Evolutionary conservation across 2,888 invertebrate genomes (phyloP).

Genomic region (Tuta absoluta): DNA sequence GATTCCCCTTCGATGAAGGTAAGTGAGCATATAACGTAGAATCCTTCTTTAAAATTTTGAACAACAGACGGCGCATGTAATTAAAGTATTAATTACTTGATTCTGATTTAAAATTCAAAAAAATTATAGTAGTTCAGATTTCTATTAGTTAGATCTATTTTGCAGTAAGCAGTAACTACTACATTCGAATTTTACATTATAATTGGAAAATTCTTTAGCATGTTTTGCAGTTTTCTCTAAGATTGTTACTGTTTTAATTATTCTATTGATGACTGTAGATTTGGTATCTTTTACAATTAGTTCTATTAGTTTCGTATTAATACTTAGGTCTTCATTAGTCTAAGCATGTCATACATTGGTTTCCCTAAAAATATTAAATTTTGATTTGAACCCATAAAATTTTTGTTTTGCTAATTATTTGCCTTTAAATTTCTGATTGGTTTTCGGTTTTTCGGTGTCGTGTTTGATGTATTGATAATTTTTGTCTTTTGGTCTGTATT

Average conservation of each 20-base stretch:
- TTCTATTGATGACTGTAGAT: slow-evolving; percentile 24
- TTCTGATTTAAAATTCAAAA: background rate
- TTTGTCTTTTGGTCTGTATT: slow-evolving; percentile 50
- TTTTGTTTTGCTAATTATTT: slow-evolving; percentile 18
- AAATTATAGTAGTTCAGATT: background rate
- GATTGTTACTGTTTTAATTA: slow-evolving; percentile 30
- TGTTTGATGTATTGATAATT: slow-evolving; percentile 10
- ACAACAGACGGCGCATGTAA: slow-evolving; percentile 9
- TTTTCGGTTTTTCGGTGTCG: slow-evolving; percentile 21
- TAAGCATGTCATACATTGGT: slow-evolving; percentile 27
- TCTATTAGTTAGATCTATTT: slow-evolving; percentile 13
- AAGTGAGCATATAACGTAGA: slow-evolving; percentile 39
- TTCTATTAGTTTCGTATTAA: slow-evolving; percentile 30
- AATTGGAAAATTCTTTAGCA: slow-evolving; percentile 38
- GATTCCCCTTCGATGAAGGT: slow-evolving; percentile 94
- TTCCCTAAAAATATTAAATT: background rate
- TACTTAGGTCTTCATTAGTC: slow-evolving; percentile 36
- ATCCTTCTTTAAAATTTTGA: background rate
- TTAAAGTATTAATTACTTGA: background rate
- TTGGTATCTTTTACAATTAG: background rate
- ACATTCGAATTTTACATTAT: slow-evolving; percentile 20
- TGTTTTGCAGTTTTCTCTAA: slow-evolving; percentile 39
- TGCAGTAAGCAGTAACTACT: background rate
- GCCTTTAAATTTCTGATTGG: slow-evolving; percentile 16
- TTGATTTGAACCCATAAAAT: slow-evolving; percentile 20